Percentiles rank a stretch among this genome's conserved stretches.
Conservation (phyloP, 2,113 vertebrate species). For the Ctenomys sociabilis region DNA sequence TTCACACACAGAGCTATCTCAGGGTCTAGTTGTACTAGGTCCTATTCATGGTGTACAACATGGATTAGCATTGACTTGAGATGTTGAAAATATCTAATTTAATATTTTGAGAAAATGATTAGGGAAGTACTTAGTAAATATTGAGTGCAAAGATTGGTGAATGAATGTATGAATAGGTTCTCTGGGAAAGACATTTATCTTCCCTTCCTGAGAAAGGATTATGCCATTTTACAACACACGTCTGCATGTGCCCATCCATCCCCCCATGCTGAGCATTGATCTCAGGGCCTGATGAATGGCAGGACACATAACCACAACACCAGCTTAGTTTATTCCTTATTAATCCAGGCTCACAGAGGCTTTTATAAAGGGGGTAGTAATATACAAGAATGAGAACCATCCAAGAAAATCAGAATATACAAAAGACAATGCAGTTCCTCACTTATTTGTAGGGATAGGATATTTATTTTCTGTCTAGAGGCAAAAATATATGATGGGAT, state of each 20-base stretch:
- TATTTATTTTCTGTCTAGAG: conserved; percentile 57
- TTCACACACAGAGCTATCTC: background rate
- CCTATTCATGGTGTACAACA: background rate
- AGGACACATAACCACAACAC: background rate
- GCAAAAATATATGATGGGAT: conserved; percentile 27
- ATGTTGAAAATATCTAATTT: background rate
- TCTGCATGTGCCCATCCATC: too few relatives aligned
- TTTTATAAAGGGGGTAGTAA: conserved; percentile 36
- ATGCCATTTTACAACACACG: background rate
- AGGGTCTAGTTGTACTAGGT: background rate
- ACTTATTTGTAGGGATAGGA: conserved; percentile 41
- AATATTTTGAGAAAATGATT: conserved; percentile 61
- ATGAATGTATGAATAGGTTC: background rate
- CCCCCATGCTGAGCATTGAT: background rate
- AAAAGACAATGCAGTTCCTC: background rate
- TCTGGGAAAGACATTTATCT: conserved; percentile 28
- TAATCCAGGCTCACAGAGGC: background rate
- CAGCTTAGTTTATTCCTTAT: background rate
- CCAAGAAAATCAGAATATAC: conserved; percentile 38
- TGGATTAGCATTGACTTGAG: background rate
- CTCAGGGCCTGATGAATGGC: background rate
- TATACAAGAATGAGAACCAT: conserved; percentile 8
- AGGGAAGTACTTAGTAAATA: conserved; percentile 25
- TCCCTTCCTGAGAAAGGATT: conserved; percentile 32
- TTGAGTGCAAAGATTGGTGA: background rate